Base-by-base conservation (phyloP, 2,113 vertebrate species). In the Forbesichthys agassizii region DNA sequence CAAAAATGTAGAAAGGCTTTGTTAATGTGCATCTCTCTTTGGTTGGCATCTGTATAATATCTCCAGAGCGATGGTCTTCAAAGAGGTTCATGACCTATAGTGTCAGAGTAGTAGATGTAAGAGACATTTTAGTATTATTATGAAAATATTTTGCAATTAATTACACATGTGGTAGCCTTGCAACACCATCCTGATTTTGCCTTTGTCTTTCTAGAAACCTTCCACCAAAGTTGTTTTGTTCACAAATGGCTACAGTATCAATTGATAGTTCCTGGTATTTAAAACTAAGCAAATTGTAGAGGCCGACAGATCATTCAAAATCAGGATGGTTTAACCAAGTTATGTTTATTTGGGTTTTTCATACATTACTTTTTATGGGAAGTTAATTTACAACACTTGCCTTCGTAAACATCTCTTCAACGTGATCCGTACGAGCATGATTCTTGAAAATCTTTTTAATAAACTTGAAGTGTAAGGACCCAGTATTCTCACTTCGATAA, bases 361-460 rank as follows among this genome's bases (percentile, higher is more conserved):
- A 3, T 27, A 3, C 27, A 27, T 27, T 27, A 2, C 27, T 27
- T 27, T 27, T 27, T 2, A 27, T 27, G 27, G 27, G 18, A 9
- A 57, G 9, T 27, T 6, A 11, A 9, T 7, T 47, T 56, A 9
- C 0, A 61, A 56, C 52, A 33, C 82, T 58, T 87, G 92, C 93
- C 86, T 92, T 93, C 75, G 69, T 82, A 76, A 95, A 95, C 33
- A 96, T 86, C 20, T 94, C 89, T 10, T 92, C 84, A 14, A 93
- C 11, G 61, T 94, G 3, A 1, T 81, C 86, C 33, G 77, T 11
- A 10, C 73, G 83, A 46, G 92, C 84, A 0, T 64, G 59, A 7
- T 76, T 75, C 71, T 71, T 61, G 11, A 95, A 86, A 1, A 70
- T 56, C 36, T 93, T 16, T 5, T 84, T 83, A 54, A 95, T 51